Conservation (phyloP, 2,797 vertebrate species). For the Trachurus trachurus region DNA sequence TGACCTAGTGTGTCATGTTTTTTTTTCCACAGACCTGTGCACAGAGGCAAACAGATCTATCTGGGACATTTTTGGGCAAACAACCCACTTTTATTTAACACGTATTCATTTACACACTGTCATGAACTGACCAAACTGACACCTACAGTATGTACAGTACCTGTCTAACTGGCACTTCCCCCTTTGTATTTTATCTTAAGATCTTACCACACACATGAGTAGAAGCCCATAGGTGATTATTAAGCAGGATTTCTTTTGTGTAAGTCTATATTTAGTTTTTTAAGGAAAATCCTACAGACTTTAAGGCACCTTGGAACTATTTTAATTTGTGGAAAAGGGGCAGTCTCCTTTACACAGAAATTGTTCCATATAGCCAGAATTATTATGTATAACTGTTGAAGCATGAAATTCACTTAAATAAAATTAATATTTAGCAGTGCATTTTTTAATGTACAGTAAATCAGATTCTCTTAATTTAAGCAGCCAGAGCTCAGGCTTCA, state of each 20-base stretch:
- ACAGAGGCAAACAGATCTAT: slow-evolving; percentile 6
- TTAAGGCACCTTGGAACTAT: no score
- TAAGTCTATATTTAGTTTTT: no score
- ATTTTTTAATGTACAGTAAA: background rate
- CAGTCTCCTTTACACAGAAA: background rate
- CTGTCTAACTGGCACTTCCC: no score
- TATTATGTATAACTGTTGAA: background rate
- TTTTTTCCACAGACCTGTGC: background rate
- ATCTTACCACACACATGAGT: no score
- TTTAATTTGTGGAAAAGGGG: no score
- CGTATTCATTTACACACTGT: background rate
- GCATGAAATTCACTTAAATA: background rate
- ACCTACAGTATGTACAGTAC: no score
- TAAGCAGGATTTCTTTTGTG: no score
- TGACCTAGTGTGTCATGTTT: background rate
- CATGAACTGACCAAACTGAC: slow-evolving; percentile 2
- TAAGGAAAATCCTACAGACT: no score
- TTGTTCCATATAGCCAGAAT: background rate
- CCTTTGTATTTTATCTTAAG: no score
- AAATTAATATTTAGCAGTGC: background rate
- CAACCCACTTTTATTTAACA: no score
- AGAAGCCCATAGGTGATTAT: no score
- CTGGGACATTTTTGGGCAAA: background rate
- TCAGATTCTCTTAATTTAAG: background rate
- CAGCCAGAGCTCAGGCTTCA: background rate